A percentile compares a stretch with the other conserved stretches of the same genome.
Conservation (phyloP, 2,888 invertebrate genomes). For the Leptarthrus brevirostris region DNA sequence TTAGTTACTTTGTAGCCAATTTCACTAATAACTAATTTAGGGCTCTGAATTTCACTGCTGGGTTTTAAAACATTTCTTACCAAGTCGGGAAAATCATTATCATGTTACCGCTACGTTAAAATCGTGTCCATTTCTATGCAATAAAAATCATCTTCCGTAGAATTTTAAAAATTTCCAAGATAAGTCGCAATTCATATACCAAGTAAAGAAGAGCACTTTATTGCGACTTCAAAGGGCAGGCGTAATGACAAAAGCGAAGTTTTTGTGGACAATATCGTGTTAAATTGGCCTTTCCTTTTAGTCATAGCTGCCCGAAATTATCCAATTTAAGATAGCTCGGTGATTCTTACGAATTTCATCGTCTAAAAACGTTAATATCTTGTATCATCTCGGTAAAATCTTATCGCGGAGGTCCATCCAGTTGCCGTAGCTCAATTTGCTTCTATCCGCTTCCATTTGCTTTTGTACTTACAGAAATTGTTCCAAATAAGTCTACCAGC, state of each 20-base stretch:
- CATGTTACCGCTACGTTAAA: too few relatives aligned
- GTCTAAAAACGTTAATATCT: constrained; percentile 27
- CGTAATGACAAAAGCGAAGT: background rate
- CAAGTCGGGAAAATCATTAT: too few relatives aligned
- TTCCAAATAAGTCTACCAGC: constrained; percentile 21
- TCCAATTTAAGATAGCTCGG: constrained; percentile 17
- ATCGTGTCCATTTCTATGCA: too few relatives aligned
- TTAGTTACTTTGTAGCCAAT: too few relatives aligned
- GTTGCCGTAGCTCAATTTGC: constrained; percentile 6
- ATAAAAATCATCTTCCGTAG: too few relatives aligned
- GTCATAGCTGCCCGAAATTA: constrained; percentile 15
- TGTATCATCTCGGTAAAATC: constrained; percentile 5
- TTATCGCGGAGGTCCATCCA: background rate
- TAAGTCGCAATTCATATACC: too few relatives aligned
- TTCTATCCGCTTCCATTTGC: background rate
- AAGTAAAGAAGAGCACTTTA: background rate
- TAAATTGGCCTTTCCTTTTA: constrained; percentile 17
- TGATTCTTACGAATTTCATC: constrained; percentile 5
- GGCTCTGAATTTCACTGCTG: too few relatives aligned
- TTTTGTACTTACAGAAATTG: constrained; percentile 9
- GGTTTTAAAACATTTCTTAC: too few relatives aligned
- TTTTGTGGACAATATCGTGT: constrained; percentile 23
- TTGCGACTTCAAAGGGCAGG: background rate
- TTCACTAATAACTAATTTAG: too few relatives aligned
- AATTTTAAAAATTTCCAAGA: too few relatives aligned